phyloP scores from a whole-genome alignment of 2,888 invertebrate species.

The Mythimna loreyi region DNA sequence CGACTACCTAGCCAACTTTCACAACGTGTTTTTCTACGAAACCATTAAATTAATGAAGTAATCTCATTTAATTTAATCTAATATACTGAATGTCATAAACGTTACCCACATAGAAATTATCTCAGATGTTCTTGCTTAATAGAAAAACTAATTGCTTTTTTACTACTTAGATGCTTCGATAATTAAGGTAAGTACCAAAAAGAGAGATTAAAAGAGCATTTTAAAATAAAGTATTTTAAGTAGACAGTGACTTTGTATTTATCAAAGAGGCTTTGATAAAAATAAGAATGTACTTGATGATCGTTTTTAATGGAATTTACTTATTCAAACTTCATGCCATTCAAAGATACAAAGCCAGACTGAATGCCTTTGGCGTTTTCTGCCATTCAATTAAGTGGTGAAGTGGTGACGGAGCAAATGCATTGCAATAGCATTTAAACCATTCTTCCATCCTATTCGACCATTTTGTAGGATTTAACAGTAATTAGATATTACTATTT shows the following conservation, averaged over 20 bases:
- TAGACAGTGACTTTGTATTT: neutral
- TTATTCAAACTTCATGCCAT: no score
- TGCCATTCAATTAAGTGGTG: no score
- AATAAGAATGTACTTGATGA: neutral
- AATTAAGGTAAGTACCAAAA: slow-evolving; percentile 13
- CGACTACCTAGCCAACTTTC: neutral
- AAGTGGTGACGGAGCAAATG: no score
- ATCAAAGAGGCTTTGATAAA: neutral
- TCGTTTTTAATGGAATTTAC: neutral
- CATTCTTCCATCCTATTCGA: no score
- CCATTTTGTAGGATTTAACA: no score
- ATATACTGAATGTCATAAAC: slow-evolving; percentile 18
- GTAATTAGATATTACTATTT: no score
- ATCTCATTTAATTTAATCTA: slow-evolving; percentile 13
- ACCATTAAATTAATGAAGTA: neutral
- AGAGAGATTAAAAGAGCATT: slow-evolving; percentile 4
- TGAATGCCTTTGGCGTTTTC: no score
- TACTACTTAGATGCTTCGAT: slow-evolving; percentile 12
- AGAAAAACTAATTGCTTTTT: slow-evolving; percentile 40
- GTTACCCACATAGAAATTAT: slow-evolving; percentile 7
- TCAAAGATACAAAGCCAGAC: no score
- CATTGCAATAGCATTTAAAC: no score
- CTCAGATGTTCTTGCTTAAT: slow-evolving; percentile 12
- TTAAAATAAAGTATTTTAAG: slow-evolving; percentile 2
- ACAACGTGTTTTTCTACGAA: neutral